These are phyloP conservation scores for Spea multiplicata DNA, from an alignment of 2,113 vertebrate species.

Conservation along the genomic window DNA sequence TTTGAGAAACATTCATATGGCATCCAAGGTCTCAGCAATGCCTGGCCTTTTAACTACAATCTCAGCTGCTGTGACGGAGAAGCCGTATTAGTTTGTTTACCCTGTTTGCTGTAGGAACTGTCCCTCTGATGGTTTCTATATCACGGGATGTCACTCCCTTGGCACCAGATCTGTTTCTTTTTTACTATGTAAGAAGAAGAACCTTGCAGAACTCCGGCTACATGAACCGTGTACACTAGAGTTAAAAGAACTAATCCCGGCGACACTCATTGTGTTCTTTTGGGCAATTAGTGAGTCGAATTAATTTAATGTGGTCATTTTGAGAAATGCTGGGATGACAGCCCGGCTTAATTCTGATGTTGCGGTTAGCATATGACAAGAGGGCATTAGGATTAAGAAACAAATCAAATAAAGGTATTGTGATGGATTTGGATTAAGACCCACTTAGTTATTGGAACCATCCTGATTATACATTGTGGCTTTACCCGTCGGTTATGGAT, in stretches of 20 bases:
- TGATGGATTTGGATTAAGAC: background rate
- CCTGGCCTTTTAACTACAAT: constrained; percentile 57
- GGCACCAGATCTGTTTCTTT: constrained; percentile 22
- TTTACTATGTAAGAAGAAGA: constrained; percentile 14
- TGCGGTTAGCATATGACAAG: constrained; percentile 6
- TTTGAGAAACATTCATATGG: constrained; percentile 33
- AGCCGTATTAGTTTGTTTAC: constrained; percentile 67
- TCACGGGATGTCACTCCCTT: constrained; percentile 31
- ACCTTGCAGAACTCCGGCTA: constrained; percentile 18
- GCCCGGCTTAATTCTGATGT: background rate
- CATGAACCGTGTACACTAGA: background rate
- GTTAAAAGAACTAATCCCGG: constrained; percentile 11
- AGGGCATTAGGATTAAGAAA: background rate
- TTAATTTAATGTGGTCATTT: constrained; percentile 14
- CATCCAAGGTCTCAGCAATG: constrained; percentile 59
- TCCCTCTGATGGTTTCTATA: constrained; percentile 60
- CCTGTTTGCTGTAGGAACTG: constrained; percentile 68
- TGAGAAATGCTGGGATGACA: background rate
- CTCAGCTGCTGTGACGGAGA: constrained; percentile 58
- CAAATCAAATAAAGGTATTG: constrained; percentile 5
- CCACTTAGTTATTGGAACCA: constrained; percentile 1
- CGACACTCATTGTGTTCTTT: background rate
- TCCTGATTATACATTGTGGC: too few relatives aligned
- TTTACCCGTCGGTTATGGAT: too few relatives aligned
- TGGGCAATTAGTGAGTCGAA: background rate